Conservation (phyloP, 2,888 invertebrate species). For the Hololepta plana region DNA sequence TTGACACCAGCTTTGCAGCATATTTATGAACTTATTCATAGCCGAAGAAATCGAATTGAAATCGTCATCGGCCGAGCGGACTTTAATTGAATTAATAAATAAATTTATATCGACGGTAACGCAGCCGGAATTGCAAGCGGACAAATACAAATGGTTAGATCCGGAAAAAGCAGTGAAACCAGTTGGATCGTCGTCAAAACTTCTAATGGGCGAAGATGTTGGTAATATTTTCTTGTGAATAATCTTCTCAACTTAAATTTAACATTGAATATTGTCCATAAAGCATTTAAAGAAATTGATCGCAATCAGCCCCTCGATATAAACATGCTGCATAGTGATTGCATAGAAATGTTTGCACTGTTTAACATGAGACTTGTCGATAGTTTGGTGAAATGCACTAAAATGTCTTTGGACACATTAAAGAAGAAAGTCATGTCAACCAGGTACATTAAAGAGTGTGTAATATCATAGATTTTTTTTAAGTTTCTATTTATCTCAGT, state of each 20-base stretch:
- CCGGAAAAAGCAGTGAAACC: slow-evolving; percentile 39
- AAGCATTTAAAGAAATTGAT: slow-evolving; percentile 47
- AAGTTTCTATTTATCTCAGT: slow-evolving; percentile 16
- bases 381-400: slow-evolving; percentile 54
- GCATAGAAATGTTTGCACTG: slow-evolving; percentile 63
- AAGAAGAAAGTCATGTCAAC: slow-evolving; percentile 34
- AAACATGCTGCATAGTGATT: slow-evolving; percentile 44
- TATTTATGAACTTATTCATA: slow-evolving; percentile 10
- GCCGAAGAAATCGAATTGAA: slow-evolving; percentile 35
- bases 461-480: slow-evolving; percentile 2
- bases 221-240: slow-evolving; percentile 25
- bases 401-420: slow-evolving; percentile 51
- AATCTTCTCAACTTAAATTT: slow-evolving; percentile 2
- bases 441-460: slow-evolving; percentile 14
- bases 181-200: slow-evolving; percentile 38
- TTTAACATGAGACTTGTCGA: slow-evolving; percentile 61
- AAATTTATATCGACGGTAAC: slow-evolving; percentile 50
- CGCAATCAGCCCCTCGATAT: slow-evolving; percentile 39
- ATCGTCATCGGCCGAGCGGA: slow-evolving; percentile 51
- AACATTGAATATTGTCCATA: slow-evolving; percentile 7
- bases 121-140: slow-evolving; percentile 35
- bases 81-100: slow-evolving; percentile 58
- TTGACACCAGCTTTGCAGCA: too few species aligned
- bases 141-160: slow-evolving; percentile 47
- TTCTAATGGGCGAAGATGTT: slow-evolving; percentile 34